A percentile compares a stretch with the other conserved stretches of the same genome.
These are phyloP conservation scores for Phyto melanocephala DNA, from an alignment of 2,888 invertebrate genomes.

Conservation along the genomic window DNA sequence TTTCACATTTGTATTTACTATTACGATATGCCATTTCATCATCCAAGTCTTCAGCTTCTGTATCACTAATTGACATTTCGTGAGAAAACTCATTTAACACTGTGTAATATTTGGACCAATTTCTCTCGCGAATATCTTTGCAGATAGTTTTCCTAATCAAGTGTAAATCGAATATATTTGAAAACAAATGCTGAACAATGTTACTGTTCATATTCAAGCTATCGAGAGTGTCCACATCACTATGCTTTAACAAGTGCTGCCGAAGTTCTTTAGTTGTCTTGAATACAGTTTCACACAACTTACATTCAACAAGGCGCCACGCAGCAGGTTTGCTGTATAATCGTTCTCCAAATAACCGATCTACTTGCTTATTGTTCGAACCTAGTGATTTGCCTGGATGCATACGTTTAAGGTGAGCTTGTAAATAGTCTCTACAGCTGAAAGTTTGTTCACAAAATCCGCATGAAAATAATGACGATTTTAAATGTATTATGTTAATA, in stretches of 20 bases:
- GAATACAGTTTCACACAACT: constrained; percentile 71
- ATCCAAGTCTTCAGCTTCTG: constrained; percentile 72
- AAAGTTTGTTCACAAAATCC: constrained; percentile 69
- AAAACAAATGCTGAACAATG: constrained; percentile 65
- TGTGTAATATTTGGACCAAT: constrained; percentile 69
- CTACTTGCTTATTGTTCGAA: constrained; percentile 64
- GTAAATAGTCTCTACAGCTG: constrained; percentile 72
- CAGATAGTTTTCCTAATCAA: constrained; percentile 67
- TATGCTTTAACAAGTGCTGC: constrained; percentile 70
- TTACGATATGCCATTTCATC: neutral
- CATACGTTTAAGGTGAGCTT: constrained; percentile 67
- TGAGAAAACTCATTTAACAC: constrained; percentile 73
- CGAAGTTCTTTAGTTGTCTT: constrained; percentile 69
- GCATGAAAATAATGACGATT: constrained; percentile 67
- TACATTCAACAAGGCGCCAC: constrained; percentile 72
- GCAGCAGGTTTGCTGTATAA: constrained; percentile 69
- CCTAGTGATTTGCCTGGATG: constrained; percentile 59
- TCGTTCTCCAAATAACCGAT: constrained; percentile 70
- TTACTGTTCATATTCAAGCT: constrained; percentile 66
- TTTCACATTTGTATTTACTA: constrained; percentile 68
- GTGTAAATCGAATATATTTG: constrained; percentile 58
- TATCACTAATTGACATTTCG: constrained; percentile 76
- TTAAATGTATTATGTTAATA: constrained; percentile 69
- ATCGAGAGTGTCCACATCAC: constrained; percentile 54
- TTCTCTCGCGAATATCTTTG: constrained; percentile 66